phyloP scores from a whole-genome alignment of 2,888 invertebrate genomes.

The Pachymerium ferrugineum region DNA sequence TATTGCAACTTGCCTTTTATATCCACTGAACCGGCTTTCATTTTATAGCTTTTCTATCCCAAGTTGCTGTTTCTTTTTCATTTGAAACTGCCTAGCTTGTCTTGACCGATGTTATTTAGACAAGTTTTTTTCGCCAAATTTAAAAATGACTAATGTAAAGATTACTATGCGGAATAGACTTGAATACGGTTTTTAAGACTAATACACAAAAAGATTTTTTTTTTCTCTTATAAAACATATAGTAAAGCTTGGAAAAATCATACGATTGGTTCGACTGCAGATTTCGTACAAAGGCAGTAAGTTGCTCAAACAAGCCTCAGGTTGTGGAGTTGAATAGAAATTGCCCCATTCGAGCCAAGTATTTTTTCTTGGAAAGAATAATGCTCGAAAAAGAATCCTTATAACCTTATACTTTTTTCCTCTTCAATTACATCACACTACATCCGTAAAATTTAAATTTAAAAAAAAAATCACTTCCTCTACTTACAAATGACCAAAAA shows the following conservation, averaged over 20 bases:
- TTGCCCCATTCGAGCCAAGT: neutral
- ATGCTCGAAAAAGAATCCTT: neutral
- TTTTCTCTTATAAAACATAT: no score
- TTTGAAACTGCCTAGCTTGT: neutral
- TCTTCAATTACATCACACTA: neutral
- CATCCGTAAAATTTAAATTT: no score
- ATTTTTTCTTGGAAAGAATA: neutral
- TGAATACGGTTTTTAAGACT: no score
- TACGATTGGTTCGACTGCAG: no score
- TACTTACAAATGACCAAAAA: no score
- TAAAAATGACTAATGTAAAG: no score
- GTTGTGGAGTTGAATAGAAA: slow-evolving; percentile 16
- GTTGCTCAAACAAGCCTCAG: neutral
- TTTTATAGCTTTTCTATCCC: slow-evolving; percentile 14
- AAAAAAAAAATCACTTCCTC: no score
- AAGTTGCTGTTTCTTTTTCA: slow-evolving; percentile 2
- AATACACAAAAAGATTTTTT: no score
- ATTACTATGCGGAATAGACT: no score
- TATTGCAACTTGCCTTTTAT: slow-evolving; percentile 27
- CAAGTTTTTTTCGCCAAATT: no score
- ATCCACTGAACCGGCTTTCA: slow-evolving; percentile 10
- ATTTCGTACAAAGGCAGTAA: neutral
- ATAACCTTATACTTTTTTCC: neutral
- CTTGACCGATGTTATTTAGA: neutral
- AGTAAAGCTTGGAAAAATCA: no score